These are phyloP conservation scores for Lagorchestes hirsutus DNA, from an alignment of 2,797 vertebrate species.

Conservation along the genomic window DNA sequence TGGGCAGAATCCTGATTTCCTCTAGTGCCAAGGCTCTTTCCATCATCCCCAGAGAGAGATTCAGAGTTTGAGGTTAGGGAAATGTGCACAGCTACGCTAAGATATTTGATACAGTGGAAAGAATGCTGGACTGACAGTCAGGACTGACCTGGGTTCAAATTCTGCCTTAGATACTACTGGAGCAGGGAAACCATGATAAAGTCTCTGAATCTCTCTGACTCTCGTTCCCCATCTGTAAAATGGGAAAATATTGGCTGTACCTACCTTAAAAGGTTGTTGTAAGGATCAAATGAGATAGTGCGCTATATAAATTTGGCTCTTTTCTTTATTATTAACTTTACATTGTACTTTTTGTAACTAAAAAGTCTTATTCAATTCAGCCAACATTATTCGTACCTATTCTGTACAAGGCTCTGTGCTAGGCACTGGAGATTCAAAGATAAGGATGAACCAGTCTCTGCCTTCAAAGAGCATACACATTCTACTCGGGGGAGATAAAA, in stretches of 20 bases:
- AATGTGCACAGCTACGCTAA: background rate
- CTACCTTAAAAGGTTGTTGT: background rate
- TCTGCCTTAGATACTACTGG: background rate
- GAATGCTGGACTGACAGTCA: background rate
- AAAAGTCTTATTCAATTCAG: background rate
- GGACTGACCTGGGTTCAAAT: background rate
- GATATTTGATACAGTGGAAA: background rate
- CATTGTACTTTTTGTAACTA: background rate
- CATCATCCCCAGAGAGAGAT: background rate
- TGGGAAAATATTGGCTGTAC: too few relatives aligned
- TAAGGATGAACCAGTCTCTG: background rate
- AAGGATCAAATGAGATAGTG: background rate
- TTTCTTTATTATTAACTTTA: background rate
- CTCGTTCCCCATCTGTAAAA: background rate
- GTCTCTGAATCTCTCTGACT: background rate
- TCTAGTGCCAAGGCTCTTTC: background rate
- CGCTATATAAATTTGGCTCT: background rate
- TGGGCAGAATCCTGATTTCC: too few relatives aligned
- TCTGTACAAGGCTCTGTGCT: background rate
- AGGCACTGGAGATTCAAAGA: background rate
- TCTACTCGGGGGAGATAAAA: background rate
- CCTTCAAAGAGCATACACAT: background rate
- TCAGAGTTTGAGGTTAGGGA: background rate
- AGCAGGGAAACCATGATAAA: background rate
- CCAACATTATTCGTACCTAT: background rate